A percentile compares a stretch with the other conserved stretches of the same genome.
Conservation (phyloP, 2,113 vertebrate species). For the Pitta sordida region DNA sequence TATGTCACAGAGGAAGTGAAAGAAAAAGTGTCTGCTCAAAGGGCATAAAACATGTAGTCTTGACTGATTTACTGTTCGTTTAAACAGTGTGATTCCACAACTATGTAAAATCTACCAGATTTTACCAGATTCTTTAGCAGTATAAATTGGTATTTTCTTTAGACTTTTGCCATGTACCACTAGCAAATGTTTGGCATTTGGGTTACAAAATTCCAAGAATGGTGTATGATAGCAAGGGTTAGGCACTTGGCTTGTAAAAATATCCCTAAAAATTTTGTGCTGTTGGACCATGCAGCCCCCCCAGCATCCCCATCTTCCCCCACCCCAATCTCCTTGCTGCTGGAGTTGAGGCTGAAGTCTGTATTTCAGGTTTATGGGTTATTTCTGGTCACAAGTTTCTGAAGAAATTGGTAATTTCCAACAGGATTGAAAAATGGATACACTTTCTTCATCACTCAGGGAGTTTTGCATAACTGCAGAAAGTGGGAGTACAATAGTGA, state of each 20-base stretch:
- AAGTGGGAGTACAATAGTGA: not conserved
- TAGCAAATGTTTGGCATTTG: not conserved
- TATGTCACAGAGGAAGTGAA: conserved; percentile 52
- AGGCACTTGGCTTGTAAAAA: not conserved
- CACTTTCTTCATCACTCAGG: not conserved
- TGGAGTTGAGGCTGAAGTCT: not conserved
- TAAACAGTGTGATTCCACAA: not conserved
- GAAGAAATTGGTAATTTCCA: not conserved
- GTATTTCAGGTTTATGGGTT: not conserved
- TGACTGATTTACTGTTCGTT: not conserved
- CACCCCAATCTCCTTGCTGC: not conserved
- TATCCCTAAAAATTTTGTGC: not conserved
- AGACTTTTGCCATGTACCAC: not conserved
- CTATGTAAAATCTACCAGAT: not conserved
- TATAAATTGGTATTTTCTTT: not conserved
- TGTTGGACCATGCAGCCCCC: not conserved
- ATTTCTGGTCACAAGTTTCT: not conserved
- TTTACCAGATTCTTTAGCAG: not conserved
- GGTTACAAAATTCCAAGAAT: not conserved
- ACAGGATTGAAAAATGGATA: not conserved
- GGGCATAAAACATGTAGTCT: conserved; percentile 4
- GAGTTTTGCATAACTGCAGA: not conserved
- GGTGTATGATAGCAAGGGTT: not conserved
- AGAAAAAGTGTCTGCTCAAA: not conserved
- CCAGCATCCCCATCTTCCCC: too few relatives aligned